Conservation (phyloP, 2,888 invertebrate species). For the Endotricha flammealis region DNA sequence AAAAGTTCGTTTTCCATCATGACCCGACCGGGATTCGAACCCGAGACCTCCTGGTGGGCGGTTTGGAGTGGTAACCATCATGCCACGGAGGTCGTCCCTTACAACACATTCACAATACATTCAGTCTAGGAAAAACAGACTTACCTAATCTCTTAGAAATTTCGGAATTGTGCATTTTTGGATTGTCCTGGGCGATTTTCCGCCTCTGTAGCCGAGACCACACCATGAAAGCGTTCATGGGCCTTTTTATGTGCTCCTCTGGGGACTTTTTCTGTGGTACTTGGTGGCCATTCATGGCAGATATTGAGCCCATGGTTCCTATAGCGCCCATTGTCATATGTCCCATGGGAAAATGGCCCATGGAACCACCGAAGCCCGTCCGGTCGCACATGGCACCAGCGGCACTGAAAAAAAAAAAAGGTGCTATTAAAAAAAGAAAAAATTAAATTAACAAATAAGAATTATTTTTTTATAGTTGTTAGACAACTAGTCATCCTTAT, state of each 20-base stretch:
- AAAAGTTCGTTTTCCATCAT: no score
- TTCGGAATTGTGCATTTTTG: slow-evolving; percentile 99
- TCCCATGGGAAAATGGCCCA: slow-evolving; percentile 76
- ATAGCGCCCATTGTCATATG: slow-evolving; percentile 78
- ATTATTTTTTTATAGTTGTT: neutral
- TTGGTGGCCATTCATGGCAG: slow-evolving; percentile 77
- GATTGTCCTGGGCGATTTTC: slow-evolving; percentile 98
- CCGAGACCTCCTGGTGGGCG: no score
- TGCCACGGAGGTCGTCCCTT: no score
- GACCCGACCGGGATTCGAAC: no score
- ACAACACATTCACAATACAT: no score
- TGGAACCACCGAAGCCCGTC: slow-evolving; percentile 80
- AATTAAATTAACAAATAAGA: slow-evolving; percentile 1
- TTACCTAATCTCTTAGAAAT: slow-evolving; percentile 95
- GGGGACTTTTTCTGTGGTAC: slow-evolving; percentile 74
- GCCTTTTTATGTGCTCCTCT: slow-evolving; percentile 95
- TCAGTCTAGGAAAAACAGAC: slow-evolving; percentile 36
- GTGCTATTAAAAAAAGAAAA: neutral
- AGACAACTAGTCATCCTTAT: no score
- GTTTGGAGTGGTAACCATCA: no score
- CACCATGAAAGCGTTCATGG: slow-evolving; percentile 99
- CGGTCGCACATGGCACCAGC: slow-evolving; percentile 86
- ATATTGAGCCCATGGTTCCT: slow-evolving; percentile 74
- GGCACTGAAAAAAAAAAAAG: slow-evolving; percentile 70
- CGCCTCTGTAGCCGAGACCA: slow-evolving; percentile 95